Conservation (phyloP, 2,113 vertebrate genomes). For the Erythrocercus mccallii region DNA sequence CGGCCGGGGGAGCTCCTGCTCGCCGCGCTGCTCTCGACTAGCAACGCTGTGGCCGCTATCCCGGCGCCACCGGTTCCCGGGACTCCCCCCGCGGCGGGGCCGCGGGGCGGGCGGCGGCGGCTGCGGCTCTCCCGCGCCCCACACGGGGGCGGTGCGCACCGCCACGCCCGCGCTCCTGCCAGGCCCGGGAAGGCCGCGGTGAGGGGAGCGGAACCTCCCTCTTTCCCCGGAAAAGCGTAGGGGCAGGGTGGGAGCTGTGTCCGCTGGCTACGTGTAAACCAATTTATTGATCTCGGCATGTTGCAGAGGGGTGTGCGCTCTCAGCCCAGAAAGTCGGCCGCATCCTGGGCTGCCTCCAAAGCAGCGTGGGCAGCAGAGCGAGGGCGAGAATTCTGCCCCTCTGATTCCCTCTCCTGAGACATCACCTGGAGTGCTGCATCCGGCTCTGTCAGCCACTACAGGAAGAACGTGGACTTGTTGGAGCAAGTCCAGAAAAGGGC, state of each 20-base stretch:
- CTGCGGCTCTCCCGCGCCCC: not conserved
- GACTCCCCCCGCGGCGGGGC: not conserved
- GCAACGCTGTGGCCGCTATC: not conserved
- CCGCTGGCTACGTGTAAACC: fast-evolving
- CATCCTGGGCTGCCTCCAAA: not conserved
- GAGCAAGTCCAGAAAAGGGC: not conserved
- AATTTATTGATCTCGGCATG: fast-evolving
- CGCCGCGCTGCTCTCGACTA: not conserved
- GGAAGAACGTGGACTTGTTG: not conserved
- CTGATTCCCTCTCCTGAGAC: not conserved
- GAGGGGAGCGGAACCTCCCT: not conserved
- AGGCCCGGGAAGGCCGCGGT: not conserved
- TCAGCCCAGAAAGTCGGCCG: no score
- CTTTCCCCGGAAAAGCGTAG: not conserved
- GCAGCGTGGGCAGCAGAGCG: no score
- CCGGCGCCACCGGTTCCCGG: not conserved
- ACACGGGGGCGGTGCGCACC: not conserved
- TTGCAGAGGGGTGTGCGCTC: fast-evolving
- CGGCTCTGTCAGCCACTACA: not conserved
- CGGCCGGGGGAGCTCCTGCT: no score
- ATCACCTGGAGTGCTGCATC: not conserved
- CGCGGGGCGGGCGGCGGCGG: not conserved
- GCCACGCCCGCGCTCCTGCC: not conserved
- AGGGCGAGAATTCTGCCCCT: not conserved
- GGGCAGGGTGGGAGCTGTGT: fast-evolving